Percentiles rank a stretch among this genome's conserved stretches.
Evolutionary conservation across 2,888 invertebrate species (phyloP).

Genomic region (Halictus ligatus): DNA sequence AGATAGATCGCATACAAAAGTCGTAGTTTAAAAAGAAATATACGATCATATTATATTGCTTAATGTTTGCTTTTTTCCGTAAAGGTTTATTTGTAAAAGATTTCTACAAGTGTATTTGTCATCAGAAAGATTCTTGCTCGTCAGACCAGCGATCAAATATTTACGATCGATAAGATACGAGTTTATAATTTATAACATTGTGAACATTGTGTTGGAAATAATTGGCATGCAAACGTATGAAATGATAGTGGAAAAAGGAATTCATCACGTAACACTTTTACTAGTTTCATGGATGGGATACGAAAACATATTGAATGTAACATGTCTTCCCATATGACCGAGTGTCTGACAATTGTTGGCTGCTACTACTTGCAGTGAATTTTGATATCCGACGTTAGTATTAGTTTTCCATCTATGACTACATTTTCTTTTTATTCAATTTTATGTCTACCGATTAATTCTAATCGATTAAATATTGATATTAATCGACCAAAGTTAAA

Average conservation of each 20-base stretch:
- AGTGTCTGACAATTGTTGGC: neutral
- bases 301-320: neutral
- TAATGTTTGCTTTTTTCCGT: neutral
- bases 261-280: neutral
- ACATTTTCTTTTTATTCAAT: neutral
- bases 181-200: neutral
- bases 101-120: neutral
- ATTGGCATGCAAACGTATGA: too few species aligned
- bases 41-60: neutral
- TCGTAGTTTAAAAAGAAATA: neutral
- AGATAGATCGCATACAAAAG: neutral
- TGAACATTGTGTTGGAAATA: neutral
- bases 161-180: neutral
- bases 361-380: neutral
- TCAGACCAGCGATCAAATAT: neutral
- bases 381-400: neutral
- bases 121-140: neutral
- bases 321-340: neutral
- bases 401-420: neutral
- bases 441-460: neutral
- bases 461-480: neutral
- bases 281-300: neutral
- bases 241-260: neutral
- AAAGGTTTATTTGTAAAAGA: neutral
- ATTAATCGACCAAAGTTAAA: neutral